Evolutionary conservation across 1,140 invertebrate species (phyloP).

Genomic region (Drosophila repleta): DNA sequence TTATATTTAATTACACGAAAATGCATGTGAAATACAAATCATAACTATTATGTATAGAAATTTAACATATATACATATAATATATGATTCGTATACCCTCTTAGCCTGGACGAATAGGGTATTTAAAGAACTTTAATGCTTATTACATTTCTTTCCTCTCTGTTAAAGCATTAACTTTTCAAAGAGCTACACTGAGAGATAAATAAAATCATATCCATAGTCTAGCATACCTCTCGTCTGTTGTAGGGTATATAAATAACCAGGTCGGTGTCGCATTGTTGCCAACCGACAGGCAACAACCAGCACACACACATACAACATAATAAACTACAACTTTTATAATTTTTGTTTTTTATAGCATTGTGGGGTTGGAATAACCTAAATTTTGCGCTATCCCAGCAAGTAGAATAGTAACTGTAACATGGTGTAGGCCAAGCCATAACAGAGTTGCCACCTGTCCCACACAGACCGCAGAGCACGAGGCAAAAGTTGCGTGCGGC

Average conservation of each 20-base stretch:
- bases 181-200: no score
- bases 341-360: slow-evolving; percentile 48
- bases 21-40: background rate
- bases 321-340: slow-evolving; percentile 53
- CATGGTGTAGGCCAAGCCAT: slow-evolving; percentile 16
- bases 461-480: slow-evolving; percentile 29
- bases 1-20: background rate
- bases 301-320: slow-evolving; percentile 34
- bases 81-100: no score
- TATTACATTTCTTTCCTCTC: no score
- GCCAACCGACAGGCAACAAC: slow-evolving; percentile 47
- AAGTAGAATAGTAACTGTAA: slow-evolving; percentile 44
- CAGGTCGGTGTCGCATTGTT: slow-evolving; percentile 50
- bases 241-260: slow-evolving; percentile 11
- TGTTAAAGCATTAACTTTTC: no score
- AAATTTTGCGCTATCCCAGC: slow-evolving; percentile 51
- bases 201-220: no score
- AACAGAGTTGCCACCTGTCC: slow-evolving; percentile 51
- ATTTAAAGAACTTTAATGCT: no score
- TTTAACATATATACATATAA: no score
- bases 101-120: background rate
- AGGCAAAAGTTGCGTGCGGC: slow-evolving; percentile 59
- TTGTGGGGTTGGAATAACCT: slow-evolving; percentile 49
- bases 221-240: background rate
- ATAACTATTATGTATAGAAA: background rate